A percentile compares a stretch with the other conserved stretches of the same genome.
Evolutionary conservation across 53 echinoderm and acorn worm genomes (phyloP).

Genomic region (Antedon mediterranea): DNA sequence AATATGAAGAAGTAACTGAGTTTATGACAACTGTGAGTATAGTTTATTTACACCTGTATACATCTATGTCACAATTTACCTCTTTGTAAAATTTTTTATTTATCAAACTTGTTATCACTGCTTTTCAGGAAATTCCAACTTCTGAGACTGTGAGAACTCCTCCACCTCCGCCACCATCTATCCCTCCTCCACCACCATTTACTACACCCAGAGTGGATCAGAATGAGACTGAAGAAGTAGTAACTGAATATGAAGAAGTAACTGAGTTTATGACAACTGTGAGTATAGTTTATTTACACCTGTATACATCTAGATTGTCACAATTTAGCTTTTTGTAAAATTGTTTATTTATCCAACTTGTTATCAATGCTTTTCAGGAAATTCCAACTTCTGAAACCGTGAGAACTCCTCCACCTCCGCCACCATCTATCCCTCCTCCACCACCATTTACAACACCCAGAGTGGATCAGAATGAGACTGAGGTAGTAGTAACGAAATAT

Average conservation of each 20-base stretch:
- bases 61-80: too few relatives aligned
- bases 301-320: too few relatives aligned
- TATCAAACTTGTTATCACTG: too few relatives aligned
- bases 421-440: not conserved
- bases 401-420: not conserved
- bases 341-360: too few relatives aligned
- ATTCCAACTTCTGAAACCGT: not conserved
- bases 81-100: too few relatives aligned
- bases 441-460: not conserved
- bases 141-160: not conserved
- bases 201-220: not conserved
- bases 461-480: not conserved
- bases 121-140: not conserved
- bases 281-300: too few relatives aligned
- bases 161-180: not conserved
- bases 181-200: not conserved
- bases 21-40: not conserved
- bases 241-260: not conserved
- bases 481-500: not conserved
- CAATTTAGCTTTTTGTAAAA: too few relatives aligned
- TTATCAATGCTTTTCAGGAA: not conserved
- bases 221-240: not conserved
- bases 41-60: too few relatives aligned
- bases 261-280: not conserved
- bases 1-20: not conserved